phyloP scores from a whole-genome alignment of 2,888 invertebrate genomes.

The Galerucella calmariensis region DNA sequence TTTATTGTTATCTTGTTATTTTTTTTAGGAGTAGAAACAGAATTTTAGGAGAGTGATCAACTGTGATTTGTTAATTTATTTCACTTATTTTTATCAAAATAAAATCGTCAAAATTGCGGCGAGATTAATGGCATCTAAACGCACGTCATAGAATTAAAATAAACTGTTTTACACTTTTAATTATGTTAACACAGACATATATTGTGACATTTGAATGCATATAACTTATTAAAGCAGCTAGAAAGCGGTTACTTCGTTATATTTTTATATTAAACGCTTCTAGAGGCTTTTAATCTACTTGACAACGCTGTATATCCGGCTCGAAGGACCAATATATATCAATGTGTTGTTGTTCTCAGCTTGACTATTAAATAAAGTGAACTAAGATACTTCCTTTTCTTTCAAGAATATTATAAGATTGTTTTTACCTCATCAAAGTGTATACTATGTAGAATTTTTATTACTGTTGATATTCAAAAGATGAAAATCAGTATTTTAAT shows the following conservation, averaged over 20 bases:
- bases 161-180: not conserved
- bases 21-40: conserved; percentile 13
- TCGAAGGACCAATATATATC: not conserved
- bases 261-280: conserved; percentile 8
- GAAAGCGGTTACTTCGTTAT: not conserved
- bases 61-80: conserved; percentile 37
- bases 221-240: not conserved
- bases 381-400: not conserved
- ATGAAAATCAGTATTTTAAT: conserved; percentile 40
- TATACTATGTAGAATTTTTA: conserved; percentile 31
- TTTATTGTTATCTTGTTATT: conserved; percentile 7
- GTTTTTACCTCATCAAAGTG: conserved; percentile 24
- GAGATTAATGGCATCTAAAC: conserved; percentile 10
- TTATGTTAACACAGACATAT: not conserved
- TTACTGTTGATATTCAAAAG: conserved; percentile 37
- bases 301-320: conserved; percentile 3
- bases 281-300: conserved; percentile 1
- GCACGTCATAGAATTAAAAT: conserved; percentile 18
- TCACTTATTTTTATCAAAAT: conserved; percentile 18
- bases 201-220: not conserved
- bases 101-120: conserved; percentile 9
- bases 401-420: conserved; percentile 19
- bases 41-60: conserved; percentile 24
- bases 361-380: not conserved
- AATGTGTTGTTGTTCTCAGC: conserved; percentile 5